A percentile compares a stretch with the other conserved stretches of the same genome.
These are phyloP conservation scores for Tiliacea citrago DNA, from an alignment of 2,888 invertebrate species.

Conservation along the genomic window DNA sequence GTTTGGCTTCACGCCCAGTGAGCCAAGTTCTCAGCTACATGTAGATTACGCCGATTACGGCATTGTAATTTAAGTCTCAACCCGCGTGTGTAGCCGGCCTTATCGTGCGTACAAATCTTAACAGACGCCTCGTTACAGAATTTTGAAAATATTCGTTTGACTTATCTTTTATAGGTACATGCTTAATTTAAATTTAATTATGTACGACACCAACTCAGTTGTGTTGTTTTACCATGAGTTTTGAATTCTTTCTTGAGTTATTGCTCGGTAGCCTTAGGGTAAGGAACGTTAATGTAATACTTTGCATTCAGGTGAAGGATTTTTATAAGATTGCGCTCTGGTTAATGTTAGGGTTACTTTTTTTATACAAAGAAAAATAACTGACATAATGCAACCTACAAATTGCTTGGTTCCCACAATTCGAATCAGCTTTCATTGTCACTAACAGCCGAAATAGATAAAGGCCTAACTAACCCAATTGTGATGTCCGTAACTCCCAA, in stretches of 20 bases:
- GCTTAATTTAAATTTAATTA: constrained; percentile 73
- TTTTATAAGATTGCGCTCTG: constrained; percentile 31
- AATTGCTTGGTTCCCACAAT: constrained; percentile 52
- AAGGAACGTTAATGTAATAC: constrained; percentile 29
- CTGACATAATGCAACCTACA: constrained; percentile 34
- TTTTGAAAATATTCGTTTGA: constrained; percentile 70
- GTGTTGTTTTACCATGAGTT: constrained; percentile 43
- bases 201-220: constrained; percentile 46
- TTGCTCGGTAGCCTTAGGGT: constrained; percentile 38
- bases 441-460: constrained; percentile 42
- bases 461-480: constrained; percentile 27
- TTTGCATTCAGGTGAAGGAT: constrained; percentile 52
- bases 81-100: constrained; percentile 69
- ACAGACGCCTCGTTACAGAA: constrained; percentile 69
- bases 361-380: constrained; percentile 35
- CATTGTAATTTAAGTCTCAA: constrained; percentile 80
- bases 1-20: constrained; percentile 85
- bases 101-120: constrained; percentile 73
- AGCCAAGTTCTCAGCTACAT: constrained; percentile 78
- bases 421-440: constrained; percentile 51
- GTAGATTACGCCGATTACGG: constrained; percentile 85
- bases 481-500: constrained; percentile 10
- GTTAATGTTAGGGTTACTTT: constrained; percentile 21
- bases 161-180: constrained; percentile 68
- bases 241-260: constrained; percentile 40